These are phyloP conservation scores for Tryphoninae sp. DNA, from an alignment of 2,888 invertebrate species.

Conservation along the genomic window DNA sequence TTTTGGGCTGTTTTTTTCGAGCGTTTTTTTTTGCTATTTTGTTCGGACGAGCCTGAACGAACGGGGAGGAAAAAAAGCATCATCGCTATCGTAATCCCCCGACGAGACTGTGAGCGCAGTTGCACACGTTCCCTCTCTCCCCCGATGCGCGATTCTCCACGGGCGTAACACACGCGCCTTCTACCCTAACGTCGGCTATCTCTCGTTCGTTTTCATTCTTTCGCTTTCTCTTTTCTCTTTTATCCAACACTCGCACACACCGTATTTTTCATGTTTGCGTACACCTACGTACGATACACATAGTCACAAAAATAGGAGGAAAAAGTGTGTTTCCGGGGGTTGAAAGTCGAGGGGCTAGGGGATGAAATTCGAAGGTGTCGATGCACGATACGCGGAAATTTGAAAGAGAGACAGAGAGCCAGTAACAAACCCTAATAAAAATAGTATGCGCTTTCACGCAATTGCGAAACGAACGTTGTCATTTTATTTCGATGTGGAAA, in stretches of 20 bases:
- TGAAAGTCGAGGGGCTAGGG: too few species aligned
- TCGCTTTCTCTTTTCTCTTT: background rate
- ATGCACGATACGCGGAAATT: slow-evolving; percentile 20
- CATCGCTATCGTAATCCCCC: slow-evolving; percentile 59
- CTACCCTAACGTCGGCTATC: slow-evolving; percentile 8
- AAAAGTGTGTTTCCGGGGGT: too few species aligned
- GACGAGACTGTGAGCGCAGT: slow-evolving; percentile 47
- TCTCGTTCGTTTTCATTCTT: slow-evolving; percentile 33
- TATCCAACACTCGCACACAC: background rate
- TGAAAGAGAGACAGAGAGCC: slow-evolving; percentile 37
- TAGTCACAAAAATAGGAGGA: too few species aligned
- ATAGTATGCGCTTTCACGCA: slow-evolving; percentile 75
- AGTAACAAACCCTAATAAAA: slow-evolving; percentile 77
- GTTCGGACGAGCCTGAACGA: slow-evolving; percentile 25
- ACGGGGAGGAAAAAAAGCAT: slow-evolving; percentile 40
- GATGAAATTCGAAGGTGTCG: slow-evolving; percentile 12
- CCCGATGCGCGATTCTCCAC: slow-evolving; percentile 22
- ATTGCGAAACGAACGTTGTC: slow-evolving; percentile 75
- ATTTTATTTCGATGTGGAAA: slow-evolving; percentile 72
- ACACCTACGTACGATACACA: too few species aligned
- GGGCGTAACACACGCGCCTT: slow-evolving; percentile 8
- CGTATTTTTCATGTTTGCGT: too few species aligned
- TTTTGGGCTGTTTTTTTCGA: slow-evolving; percentile 6
- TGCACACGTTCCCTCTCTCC: slow-evolving; percentile 14
- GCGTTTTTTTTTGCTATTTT: slow-evolving; percentile 30